phyloP scores from a whole-genome alignment of 2,797 vertebrate species.

The Sebastes miniatus region DNA sequence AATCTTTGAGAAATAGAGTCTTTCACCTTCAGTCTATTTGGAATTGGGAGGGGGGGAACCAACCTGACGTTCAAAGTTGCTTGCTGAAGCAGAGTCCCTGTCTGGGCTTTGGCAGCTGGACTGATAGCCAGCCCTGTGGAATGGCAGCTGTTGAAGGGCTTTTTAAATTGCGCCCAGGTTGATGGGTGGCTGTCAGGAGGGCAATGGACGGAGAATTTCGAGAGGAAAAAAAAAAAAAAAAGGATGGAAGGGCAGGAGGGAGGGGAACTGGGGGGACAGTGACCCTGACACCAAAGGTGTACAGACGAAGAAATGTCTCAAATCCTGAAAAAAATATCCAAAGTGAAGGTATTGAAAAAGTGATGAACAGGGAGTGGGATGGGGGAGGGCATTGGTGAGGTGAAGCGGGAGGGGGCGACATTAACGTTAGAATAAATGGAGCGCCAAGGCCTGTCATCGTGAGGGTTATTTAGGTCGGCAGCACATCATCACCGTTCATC shows the following conservation, averaged over 20 bases:
- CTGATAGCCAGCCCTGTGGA: conserved; percentile 76
- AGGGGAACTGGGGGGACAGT: conserved; percentile 27
- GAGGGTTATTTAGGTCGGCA: conserved; percentile 36
- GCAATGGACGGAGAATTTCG: conserved; percentile 64
- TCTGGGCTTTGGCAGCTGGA: conserved; percentile 77
- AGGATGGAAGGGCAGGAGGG: background rate
- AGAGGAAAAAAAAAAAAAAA: background rate
- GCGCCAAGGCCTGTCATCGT: conserved; percentile 16
- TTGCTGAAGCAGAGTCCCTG: conserved; percentile 68
- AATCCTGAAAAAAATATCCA: conserved; percentile 6
- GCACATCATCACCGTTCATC: conserved; percentile 38
- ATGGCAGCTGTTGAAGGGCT: conserved; percentile 81
- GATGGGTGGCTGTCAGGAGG: conserved; percentile 78
- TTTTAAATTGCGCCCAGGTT: conserved; percentile 79
- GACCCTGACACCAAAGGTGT: conserved; percentile 52
- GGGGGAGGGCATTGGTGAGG: background rate
- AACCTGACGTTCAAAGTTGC: conserved; percentile 68
- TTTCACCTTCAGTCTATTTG: conserved; percentile 76
- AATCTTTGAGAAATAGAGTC: conserved; percentile 68
- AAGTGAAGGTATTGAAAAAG: background rate
- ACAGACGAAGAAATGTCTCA: conserved; percentile 24
- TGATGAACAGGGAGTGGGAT: background rate
- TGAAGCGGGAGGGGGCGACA: background rate
- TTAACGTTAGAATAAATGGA: conserved; percentile 36
- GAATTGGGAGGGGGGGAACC: conserved; percentile 41